phyloP scores from a whole-genome alignment of 2,888 invertebrate genomes.

The Bellardia pandia region DNA sequence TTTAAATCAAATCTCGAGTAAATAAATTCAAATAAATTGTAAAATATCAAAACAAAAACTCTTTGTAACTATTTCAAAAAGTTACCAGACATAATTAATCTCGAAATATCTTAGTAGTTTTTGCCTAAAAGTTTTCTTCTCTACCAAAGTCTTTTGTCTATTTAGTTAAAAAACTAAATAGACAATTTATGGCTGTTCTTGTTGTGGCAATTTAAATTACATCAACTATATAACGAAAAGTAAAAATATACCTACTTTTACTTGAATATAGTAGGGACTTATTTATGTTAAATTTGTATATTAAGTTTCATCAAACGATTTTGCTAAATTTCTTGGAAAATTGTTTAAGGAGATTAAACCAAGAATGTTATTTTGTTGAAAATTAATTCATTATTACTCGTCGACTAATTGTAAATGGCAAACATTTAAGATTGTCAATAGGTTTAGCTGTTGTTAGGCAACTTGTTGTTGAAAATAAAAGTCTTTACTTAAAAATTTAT shows the following conservation, averaged over 20 bases:
- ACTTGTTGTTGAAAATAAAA: neutral
- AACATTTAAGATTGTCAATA: neutral
- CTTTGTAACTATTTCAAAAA: slow-evolving; percentile 21
- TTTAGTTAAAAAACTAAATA: neutral
- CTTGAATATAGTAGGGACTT: neutral
- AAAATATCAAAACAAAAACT: too few species aligned
- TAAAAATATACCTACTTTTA: neutral
- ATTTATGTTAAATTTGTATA: too few species aligned
- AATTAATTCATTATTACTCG: neutral
- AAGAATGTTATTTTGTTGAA: neutral
- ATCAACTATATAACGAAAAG: neutral
- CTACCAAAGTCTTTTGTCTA: too few species aligned
- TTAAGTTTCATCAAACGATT: neutral
- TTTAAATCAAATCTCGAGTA: too few species aligned
- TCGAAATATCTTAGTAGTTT: slow-evolving; percentile 21
- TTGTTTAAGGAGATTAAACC: neutral
- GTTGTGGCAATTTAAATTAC: neutral
- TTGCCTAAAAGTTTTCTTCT: neutral
- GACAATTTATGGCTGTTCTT: neutral
- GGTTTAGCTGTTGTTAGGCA: neutral
- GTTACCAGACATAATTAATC: slow-evolving; percentile 57
- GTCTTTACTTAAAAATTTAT: neutral
- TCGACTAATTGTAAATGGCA: neutral
- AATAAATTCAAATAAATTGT: too few species aligned
- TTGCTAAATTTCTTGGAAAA: slow-evolving; percentile 1